Percentiles rank a stretch among this genome's conserved stretches.
phyloP scores from a whole-genome alignment of 2,888 invertebrate genomes.

The Lycophotia porphyrea region DNA sequence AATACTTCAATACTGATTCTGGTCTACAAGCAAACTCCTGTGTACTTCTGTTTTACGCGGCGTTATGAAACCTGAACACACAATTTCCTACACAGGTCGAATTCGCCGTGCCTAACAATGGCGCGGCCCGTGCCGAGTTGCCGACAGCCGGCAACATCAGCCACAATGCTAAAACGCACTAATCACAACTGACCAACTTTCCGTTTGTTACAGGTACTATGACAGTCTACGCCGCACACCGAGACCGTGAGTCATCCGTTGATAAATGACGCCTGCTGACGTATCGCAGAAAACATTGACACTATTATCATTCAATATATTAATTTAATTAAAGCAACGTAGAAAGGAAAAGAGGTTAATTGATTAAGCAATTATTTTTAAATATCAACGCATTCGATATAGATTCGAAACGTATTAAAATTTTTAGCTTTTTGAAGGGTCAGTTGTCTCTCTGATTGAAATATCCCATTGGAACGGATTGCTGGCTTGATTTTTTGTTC shows the following conservation, averaged over 20 bases:
- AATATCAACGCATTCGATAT: slow-evolving; percentile 33
- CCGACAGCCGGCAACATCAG: slow-evolving; percentile 52
- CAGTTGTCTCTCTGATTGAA: slow-evolving; percentile 33
- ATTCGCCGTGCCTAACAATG: slow-evolving; percentile 54
- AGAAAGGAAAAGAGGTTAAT: slow-evolving; percentile 57
- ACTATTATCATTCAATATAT: slow-evolving; percentile 65
- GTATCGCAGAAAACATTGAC: slow-evolving; percentile 70
- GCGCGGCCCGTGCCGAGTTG: slow-evolving; percentile 42
- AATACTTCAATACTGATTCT: slow-evolving; percentile 26
- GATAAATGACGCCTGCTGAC: slow-evolving; percentile 80
- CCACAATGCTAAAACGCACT: slow-evolving; percentile 66
- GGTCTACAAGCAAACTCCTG: slow-evolving; percentile 11
- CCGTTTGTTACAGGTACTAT: slow-evolving; percentile 87
- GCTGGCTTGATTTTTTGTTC: slow-evolving; percentile 33
- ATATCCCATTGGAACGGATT: slow-evolving; percentile 30
- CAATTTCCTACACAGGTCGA: slow-evolving; percentile 54
- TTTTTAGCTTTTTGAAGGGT: slow-evolving; percentile 36
- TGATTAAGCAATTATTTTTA: slow-evolving; percentile 50
- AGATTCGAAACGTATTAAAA: slow-evolving; percentile 25
- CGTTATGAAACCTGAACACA: slow-evolving; percentile 52
- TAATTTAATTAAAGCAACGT: slow-evolving; percentile 56
- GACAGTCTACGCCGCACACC: slow-evolving; percentile 83
- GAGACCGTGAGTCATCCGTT: slow-evolving; percentile 85
- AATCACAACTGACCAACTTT: slow-evolving; percentile 76
- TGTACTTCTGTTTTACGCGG: slow-evolving; percentile 36